Conservation (phyloP, 2,797 vertebrate species). For the Thripadectes ignobilis region DNA sequence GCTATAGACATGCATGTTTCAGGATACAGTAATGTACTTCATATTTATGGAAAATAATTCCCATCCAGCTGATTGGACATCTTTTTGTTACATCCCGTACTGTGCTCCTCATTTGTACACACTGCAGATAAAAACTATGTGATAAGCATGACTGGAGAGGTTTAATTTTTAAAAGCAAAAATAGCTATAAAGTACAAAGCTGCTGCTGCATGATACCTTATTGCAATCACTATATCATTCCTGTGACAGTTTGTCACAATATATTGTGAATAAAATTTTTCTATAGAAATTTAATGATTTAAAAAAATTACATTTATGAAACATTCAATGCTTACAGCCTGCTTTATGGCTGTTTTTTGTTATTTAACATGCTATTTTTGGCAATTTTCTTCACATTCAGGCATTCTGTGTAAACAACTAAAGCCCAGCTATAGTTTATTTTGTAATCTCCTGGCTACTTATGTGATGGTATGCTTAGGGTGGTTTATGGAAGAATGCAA, state of each 20-base stretch:
- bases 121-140: slow-evolving; percentile 75
- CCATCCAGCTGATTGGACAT: slow-evolving; percentile 73
- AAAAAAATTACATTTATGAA: slow-evolving; percentile 81
- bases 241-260: slow-evolving; percentile 80
- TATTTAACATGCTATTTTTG: slow-evolving; percentile 80
- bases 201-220: slow-evolving; percentile 86
- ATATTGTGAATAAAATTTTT: slow-evolving; percentile 87
- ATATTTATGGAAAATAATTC: slow-evolving; percentile 75
- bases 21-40: slow-evolving; percentile 79
- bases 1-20: slow-evolving; percentile 80
- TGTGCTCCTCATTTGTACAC: slow-evolving; percentile 77
- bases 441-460: slow-evolving; percentile 77
- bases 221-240: slow-evolving; percentile 83
- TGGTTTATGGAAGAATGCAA: slow-evolving; percentile 76
- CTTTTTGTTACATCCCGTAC: slow-evolving; percentile 74
- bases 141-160: slow-evolving; percentile 82
- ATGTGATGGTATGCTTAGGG: slow-evolving; percentile 66
- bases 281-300: slow-evolving; percentile 85
- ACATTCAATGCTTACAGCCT: slow-evolving; percentile 85
- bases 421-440: slow-evolving; percentile 76
- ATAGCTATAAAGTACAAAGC: slow-evolving; percentile 82
- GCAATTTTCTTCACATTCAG: slow-evolving; percentile 74
- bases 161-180: slow-evolving; percentile 83
- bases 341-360: slow-evolving; percentile 84
- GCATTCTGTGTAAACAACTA: slow-evolving; percentile 71